Base-by-base conservation (phyloP, 2,888 invertebrate species). In the Amorpha juglandis region DNA sequence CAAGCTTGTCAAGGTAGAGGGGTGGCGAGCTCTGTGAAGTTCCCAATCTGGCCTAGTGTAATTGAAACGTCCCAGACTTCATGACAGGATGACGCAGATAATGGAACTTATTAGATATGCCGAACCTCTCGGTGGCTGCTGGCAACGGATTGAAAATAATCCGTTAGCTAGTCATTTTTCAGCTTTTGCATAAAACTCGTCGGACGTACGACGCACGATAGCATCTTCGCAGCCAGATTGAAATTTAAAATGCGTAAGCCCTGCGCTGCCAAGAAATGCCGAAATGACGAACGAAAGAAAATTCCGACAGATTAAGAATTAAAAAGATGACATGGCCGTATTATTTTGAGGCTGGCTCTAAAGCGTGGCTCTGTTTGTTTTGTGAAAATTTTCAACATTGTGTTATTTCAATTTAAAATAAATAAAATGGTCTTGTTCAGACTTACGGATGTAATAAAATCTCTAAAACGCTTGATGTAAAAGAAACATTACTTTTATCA, bases 21-120 rank as follows among this genome's bases (percentile, higher is more conserved):
- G 11, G 45, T 21, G 42, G 53, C 63, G 63, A 69, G 68, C 64
- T 72, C 70, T 74, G 73, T 77, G 72, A 77, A 80, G 76, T 75
- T 73, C 74, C 74, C 71, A 81, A 83, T 80, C 79, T 76, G 72
- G 78, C 74, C 73, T 74, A 71, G 71, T 75, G 79, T 88, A 89
- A 90, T 89, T 88, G 87, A 89, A 87, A 87, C 78, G 85, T 88
- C 87, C 84, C 73, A 76, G 76, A 78, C 78, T 78, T 78, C 74
- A 73, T 77, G 74, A 78, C 73, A 80, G 77, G 79, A 74, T 82
- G 83, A 84, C 80, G 83, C 82, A 86, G 86, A 89, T 88, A 89
- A 89, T 84, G 82, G 83, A 85, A 74, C 81, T 88, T 87, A 86
- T 89, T 87, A 87, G 87, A 87, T 84, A 84, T 89, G 88, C 88